Evolutionary conservation across 2,888 invertebrate species (phyloP), one percentile per base, ranked within the genome.

Genomic region (Caenorhabditis doughertyi): DNA sequence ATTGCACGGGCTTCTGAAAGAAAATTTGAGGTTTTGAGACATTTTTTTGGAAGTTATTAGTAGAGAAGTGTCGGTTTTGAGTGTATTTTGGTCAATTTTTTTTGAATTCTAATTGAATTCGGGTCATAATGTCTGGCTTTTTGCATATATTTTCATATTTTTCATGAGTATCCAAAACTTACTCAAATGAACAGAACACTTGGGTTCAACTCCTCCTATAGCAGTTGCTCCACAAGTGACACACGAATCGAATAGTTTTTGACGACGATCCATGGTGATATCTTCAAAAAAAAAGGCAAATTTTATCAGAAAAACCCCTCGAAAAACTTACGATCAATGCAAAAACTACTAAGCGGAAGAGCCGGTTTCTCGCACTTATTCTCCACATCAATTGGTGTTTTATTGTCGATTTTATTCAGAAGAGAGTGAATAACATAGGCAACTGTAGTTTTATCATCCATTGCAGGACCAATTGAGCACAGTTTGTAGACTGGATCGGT

Each of bases 311-410:
- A 29, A 27, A 27, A 11, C 18, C 25, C 13, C 3, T 3, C 18
- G n/a, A 67, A 35, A 64, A 64, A 64, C 82, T 49, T 3, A 82
- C 82, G 83, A 2, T 79, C 56, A 27, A 56, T 42, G 58, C 83
- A 83, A 51, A 73, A 79, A 9, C 47, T 53, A 13, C 35, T 49
- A n/a, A 42, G 2, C 2, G 23, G 62, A n/a, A 81, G 27, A 0
- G 81, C 65, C 2, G 71, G 23, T 2, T 58, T 58, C 4, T 18
- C 5, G 64, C 81, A 81, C 13, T 60, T 68, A 5, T 47, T 55
- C 21, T 80, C 67, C 0, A 16, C n/a, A 4, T 53, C 9, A 32
- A 67, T 27, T 32, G 68, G 39, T 21, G 21, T 9, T 21, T 53
- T 53, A 7, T 56, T 47, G 18, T 68, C 67, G 3, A 76, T n/a